These are phyloP conservation scores for Agrilus cyanescens DNA, from an alignment of 2,888 invertebrate species.

Conservation along the genomic window DNA sequence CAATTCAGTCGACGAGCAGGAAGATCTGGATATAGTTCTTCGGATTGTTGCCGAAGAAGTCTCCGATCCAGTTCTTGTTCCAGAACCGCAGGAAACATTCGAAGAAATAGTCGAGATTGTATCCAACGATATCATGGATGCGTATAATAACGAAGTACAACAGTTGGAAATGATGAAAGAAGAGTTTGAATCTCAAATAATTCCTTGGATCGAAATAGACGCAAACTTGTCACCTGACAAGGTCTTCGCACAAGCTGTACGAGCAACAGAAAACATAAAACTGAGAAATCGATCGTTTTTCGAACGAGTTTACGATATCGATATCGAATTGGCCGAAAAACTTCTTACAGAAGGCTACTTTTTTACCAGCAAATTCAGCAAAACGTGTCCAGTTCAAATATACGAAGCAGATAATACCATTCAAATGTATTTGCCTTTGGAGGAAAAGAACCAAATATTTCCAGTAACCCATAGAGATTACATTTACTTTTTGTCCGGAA, in stretches of 20 bases:
- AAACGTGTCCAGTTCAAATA: slow-evolving; percentile 52
- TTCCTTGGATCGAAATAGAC: slow-evolving; percentile 37
- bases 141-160: slow-evolving; percentile 37
- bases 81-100: slow-evolving; percentile 33
- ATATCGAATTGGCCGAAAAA: slow-evolving; percentile 42
- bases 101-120: slow-evolving; percentile 39
- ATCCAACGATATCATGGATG: slow-evolving; percentile 35
- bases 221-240: slow-evolving; percentile 29
- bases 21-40: slow-evolving; percentile 38
- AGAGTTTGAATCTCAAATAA: slow-evolving; percentile 33
- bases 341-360: slow-evolving; percentile 46
- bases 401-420: slow-evolving; percentile 38
- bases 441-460: slow-evolving; percentile 35
- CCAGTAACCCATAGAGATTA: slow-evolving; percentile 46
- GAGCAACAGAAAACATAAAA: slow-evolving; percentile 29
- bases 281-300: slow-evolving; percentile 41
- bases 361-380: slow-evolving; percentile 50
- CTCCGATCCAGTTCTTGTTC: slow-evolving; percentile 39
- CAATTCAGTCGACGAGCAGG: slow-evolving; percentile 39
- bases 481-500: slow-evolving; percentile 46
- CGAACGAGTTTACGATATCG: slow-evolving; percentile 44
- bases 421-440: slow-evolving; percentile 39
- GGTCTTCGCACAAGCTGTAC: slow-evolving; percentile 23
- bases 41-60: slow-evolving; percentile 27
- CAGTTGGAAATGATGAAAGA: slow-evolving; percentile 35